Conservation (phyloP, 2,797 vertebrate species). For the Sorex maritimensis region DNA sequence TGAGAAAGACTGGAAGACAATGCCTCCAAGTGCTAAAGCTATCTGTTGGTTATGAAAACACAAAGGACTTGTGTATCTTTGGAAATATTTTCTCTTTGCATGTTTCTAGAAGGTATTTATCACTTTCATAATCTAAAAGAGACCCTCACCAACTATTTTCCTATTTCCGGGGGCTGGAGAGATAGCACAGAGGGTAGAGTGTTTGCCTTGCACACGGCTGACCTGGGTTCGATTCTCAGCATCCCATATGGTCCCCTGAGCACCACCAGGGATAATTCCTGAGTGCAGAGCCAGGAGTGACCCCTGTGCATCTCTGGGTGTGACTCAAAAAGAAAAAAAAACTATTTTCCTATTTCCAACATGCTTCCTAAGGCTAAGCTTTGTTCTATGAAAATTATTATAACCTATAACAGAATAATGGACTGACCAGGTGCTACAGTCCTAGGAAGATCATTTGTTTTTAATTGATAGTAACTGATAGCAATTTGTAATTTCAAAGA, state of each 20-base stretch:
- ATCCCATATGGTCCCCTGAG: too few relatives aligned
- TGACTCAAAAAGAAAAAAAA: too few relatives aligned
- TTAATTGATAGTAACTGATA: not conserved
- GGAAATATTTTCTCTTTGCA: not conserved
- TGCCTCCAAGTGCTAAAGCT: not conserved
- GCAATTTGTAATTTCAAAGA: not conserved
- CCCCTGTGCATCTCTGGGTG: too few relatives aligned
- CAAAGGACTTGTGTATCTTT: not conserved
- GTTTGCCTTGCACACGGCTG: too few relatives aligned
- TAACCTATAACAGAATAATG: not conserved
- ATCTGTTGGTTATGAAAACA: not conserved
- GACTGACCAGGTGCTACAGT: not conserved
- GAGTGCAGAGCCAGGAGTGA: too few relatives aligned
- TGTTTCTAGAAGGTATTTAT: slow-evolving; percentile 26
- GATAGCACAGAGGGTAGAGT: too few relatives aligned
- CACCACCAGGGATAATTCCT: too few relatives aligned
- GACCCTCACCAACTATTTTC: not conserved
- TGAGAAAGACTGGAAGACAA: not conserved
- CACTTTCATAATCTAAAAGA: slow-evolving; percentile 50
- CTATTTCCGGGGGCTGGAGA: not conserved
- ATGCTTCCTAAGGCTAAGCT: not conserved
- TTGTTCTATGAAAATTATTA: not conserved
- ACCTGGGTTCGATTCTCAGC: too few relatives aligned
- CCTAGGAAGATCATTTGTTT: not conserved
- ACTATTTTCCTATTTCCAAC: not conserved